Base-by-base conservation (phyloP, 2,797 vertebrate genomes). In the Microhierax caerulescens region DNA sequence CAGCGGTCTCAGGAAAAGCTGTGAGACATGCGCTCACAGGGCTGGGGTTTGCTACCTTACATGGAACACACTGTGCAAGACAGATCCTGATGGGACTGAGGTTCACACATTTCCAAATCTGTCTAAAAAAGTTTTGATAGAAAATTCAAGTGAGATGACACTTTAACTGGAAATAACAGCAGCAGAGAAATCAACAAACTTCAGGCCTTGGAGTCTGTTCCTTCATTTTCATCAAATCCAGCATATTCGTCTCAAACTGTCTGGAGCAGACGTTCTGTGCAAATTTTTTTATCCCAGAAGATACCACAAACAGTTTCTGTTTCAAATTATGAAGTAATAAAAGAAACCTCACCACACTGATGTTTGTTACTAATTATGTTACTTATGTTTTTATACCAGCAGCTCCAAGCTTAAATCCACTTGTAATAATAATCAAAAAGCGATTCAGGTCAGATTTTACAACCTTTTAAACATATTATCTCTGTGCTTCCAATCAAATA, bases 131-230 rank as follows among this genome's bases (percentile, higher is more conserved):
- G 65, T 94, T 94, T 78, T 65, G 90, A 86, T 86, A 65, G 77
- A 48, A 91, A 82, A 92, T 87, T 76, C 93, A 82, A 95, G 88
- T 50, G 88, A 88, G 95, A 87, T 79, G 81, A 94, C 92, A 96
- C 91, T 95, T 96, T 67, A 90, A 75, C 88, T 86, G 90, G 95
- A 95, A 96, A 93, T 63, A 88, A 96, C 88, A 95, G 90, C 95
- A 93, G 94, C 91, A 92, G 93, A 93, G 85, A 86, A 93, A 93
- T 94, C 93, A 97, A 97, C 95, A 97, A 78, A 87, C 88, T 70
- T 87, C 91, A 93, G 88, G 88, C 81, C 70, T 82, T 96, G 88
- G 92, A 92, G 77, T 28, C 92, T 85, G 77, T 82, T 82, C 70
- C 80, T 78, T 56, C 74, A 12, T 67, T 76, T 82, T 83, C 91